A percentile compares a stretch with the other conserved stretches of the same genome.
phyloP scores from a whole-genome alignment of 2,888 invertebrate genomes.

The Phania funesta region DNA sequence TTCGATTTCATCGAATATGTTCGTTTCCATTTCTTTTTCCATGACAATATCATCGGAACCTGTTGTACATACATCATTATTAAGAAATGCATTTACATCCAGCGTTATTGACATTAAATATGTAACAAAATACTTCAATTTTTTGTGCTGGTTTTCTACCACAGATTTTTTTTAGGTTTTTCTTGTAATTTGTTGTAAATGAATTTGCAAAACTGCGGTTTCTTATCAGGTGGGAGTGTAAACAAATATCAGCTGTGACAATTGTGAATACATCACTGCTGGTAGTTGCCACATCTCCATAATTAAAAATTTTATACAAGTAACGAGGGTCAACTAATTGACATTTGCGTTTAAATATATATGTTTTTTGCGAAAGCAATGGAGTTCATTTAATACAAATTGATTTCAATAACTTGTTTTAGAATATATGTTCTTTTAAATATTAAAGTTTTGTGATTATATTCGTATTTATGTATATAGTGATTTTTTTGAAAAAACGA shows the following conservation, averaged over 20 bases:
- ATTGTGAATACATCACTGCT: not conserved
- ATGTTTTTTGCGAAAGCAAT: too few species aligned
- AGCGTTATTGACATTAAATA: constrained; percentile 66
- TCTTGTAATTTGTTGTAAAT: constrained; percentile 28
- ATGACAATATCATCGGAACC: constrained; percentile 55
- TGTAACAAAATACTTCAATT: not conserved
- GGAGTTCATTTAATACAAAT: too few species aligned
- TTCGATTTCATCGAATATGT: constrained; percentile 70
- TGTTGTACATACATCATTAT: constrained; percentile 59
- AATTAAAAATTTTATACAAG: too few species aligned
- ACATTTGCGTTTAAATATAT: too few species aligned
- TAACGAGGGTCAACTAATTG: too few species aligned
- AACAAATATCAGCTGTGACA: constrained; percentile 39
- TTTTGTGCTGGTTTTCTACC: not conserved
- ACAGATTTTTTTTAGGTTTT: not conserved
- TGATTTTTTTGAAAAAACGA: too few species aligned
- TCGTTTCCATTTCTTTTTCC: constrained; percentile 66
- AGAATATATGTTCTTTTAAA: too few species aligned
- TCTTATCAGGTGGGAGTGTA: constrained; percentile 17
- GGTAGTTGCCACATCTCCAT: not conserved
- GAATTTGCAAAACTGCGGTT: constrained; percentile 20
- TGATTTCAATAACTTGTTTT: too few species aligned
- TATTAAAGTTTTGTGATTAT: too few species aligned
- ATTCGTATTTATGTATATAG: too few species aligned
- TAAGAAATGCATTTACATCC: constrained; percentile 66